Base-by-base conservation (phyloP, 1,140 invertebrate species). In the Ceratoteleas bidentatus region DNA sequence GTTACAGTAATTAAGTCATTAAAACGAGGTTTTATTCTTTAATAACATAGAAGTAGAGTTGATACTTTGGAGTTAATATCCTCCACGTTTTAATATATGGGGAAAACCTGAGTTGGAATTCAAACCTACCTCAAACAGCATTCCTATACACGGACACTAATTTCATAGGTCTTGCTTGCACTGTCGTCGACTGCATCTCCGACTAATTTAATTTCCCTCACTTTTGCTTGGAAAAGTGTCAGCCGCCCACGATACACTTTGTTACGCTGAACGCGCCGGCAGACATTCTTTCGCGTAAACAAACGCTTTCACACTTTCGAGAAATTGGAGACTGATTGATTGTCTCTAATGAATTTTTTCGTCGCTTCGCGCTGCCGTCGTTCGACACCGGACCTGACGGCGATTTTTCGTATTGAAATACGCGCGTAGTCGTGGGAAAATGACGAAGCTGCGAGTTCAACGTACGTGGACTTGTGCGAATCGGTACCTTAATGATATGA, bases 211-310 rank as follows among this genome's bases (percentile, higher is more conserved):
- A 40, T 84, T 75, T 73, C 79, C 65, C 36, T 65, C 43, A 83
- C 74, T 79, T 74, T 87, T 85, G 72, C 72, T 86, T 80, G 79
- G 76, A 85, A 83, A 88, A 88, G 86, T 85, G 85, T 87, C 78
- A 87, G 81, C 81, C 87, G 85, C 87, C 87, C 73, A 89, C 87
- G 66, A 34, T 61, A 40, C n/a, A 54, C 13, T 64, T 72, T 49
- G 36, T 56, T 50, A 58, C 47, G 6, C 14, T 3, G 36, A 61
- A 66, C 64, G 38, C 54, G 14, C 68, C 52, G 54, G 68, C 14
- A 57, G 16, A 64, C 45, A 69, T 53, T 40, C 60, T n/a, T 65
- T 32, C 15, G 58, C 70, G 36, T 58, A 80, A 78, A 56, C 50
- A 68, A 81, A 70, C 38, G 15, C 73, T 72, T 66, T 76, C 56